Percentiles rank a stretch among this genome's conserved stretches.
These are phyloP conservation scores for Graphium colonna DNA, from an alignment of 2,888 invertebrate species.

Conservation along the genomic window DNA sequence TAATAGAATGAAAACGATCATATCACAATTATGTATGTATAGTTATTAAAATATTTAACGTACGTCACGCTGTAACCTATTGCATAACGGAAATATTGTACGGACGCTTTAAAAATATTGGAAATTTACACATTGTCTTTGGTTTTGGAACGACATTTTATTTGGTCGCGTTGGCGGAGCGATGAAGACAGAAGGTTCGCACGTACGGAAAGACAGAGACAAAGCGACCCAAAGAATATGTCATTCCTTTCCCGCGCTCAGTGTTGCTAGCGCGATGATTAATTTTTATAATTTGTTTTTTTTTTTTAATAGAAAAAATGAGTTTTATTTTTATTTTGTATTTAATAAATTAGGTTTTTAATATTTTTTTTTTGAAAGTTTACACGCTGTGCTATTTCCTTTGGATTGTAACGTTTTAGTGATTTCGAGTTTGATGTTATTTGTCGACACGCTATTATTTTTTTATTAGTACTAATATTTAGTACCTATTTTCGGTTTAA, in stretches of 20 bases:
- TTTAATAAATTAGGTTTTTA: not conserved
- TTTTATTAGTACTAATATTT: slow-evolving; percentile 9
- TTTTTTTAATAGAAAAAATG: not conserved
- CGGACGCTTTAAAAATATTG: too few relatives aligned
- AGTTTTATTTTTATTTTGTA: slow-evolving; percentile 1
- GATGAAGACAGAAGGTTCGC: too few relatives aligned
- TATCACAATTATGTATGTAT: slow-evolving; percentile 72
- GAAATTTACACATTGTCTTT: not conserved
- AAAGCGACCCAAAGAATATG: not conserved
- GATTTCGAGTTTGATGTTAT: not conserved
- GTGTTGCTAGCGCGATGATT: not conserved
- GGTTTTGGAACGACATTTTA: not conserved
- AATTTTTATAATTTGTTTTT: not conserved
- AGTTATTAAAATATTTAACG: slow-evolving; percentile 49
- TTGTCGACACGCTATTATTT: slow-evolving; percentile 10
- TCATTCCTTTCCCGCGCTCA: not conserved
- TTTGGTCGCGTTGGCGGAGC: not conserved
- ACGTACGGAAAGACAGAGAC: not conserved
- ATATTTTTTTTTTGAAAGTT: not conserved
- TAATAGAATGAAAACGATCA: slow-evolving; percentile 60
- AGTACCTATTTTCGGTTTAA: slow-evolving; percentile 7
- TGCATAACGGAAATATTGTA: slow-evolving; percentile 9
- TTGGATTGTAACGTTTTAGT: not conserved
- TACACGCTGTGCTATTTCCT: not conserved
- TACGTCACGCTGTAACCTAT: slow-evolving; percentile 15